phyloP scores from a whole-genome alignment of 53 echinoderm and acorn worm genomes.

The Actinopyga echinites region DNA sequence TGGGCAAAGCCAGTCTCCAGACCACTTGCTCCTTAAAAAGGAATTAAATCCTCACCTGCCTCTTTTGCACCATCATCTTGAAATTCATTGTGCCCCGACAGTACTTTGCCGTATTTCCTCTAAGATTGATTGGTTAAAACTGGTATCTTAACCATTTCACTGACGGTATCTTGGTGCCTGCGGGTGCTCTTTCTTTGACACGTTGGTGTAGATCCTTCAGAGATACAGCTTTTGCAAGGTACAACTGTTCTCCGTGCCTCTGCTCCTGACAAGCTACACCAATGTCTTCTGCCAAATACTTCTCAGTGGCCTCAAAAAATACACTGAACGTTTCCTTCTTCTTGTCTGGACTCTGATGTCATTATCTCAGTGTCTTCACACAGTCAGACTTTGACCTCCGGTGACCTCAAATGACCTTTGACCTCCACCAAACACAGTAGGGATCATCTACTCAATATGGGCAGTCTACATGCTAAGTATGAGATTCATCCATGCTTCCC shows the following conservation, averaged over 20 bases:
- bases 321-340: conserved; percentile 17
- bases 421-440: no score
- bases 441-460: no score
- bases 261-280: conserved; percentile 51
- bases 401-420: no score
- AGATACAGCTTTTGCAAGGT: conserved; percentile 47
- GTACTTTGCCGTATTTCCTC: conserved; percentile 39
- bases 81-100: conserved; percentile 30
- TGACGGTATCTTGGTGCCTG: conserved; percentile 32
- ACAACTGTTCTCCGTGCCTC: conserved; percentile 41
- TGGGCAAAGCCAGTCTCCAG: no score
- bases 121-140: conserved; percentile 38
- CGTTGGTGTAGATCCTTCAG: conserved; percentile 35
- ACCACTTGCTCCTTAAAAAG: neutral
- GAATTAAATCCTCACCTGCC: conserved; percentile 18
- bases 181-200: neutral
- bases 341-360: neutral
- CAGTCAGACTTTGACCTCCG: neutral
- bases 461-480: no score
- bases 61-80: conserved; percentile 55
- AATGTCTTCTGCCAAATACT: conserved; percentile 39
- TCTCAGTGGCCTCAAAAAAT: conserved; percentile 50
- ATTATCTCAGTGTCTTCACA: neutral
- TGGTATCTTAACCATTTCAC: conserved; percentile 51
- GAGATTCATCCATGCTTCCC: neutral